These are phyloP conservation scores for Hycleus phaleratus DNA, from an alignment of 1,140 invertebrate species.

Conservation along the genomic window DNA sequence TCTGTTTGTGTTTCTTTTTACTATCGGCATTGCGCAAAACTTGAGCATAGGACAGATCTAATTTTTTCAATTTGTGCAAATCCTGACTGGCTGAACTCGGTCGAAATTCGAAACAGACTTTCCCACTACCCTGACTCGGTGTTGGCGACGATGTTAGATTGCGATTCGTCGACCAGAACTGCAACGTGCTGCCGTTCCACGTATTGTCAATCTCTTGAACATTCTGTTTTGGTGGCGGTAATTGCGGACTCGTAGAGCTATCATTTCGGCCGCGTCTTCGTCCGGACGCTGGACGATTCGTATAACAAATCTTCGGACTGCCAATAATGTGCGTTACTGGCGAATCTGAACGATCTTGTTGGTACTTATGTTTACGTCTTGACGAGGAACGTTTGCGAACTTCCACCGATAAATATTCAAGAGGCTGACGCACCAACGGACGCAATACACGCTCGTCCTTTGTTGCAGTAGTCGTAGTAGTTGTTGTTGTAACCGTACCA, in stretches of 20 bases:
- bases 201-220: slow-evolving; percentile 22
- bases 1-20: no score
- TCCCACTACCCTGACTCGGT: slow-evolving; percentile 44
- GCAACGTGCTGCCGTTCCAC: slow-evolving; percentile 59
- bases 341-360: slow-evolving; percentile 53
- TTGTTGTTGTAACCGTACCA: neutral
- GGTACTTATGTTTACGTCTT: slow-evolving; percentile 52
- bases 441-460: slow-evolving; percentile 42
- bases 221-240: neutral
- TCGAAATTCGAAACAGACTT: slow-evolving; percentile 51
- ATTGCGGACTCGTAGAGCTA: no score
- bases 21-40: no score
- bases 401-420: slow-evolving; percentile 56
- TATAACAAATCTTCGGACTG: slow-evolving; percentile 48
- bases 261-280: slow-evolving; percentile 32
- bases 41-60: slow-evolving; percentile 71
- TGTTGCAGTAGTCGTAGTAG: neutral
- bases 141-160: slow-evolving; percentile 45
- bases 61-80: slow-evolving; percentile 65
- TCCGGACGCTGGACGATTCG: slow-evolving; percentile 49
- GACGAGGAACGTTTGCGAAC: slow-evolving; percentile 53
- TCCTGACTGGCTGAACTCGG: slow-evolving; percentile 70
- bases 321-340: slow-evolving; percentile 49
- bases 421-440: slow-evolving; percentile 54
- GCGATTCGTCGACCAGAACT: slow-evolving; percentile 52